Percentiles rank a stretch among this genome's conserved stretches.
These are phyloP conservation scores for Tamandua tetradactyla DNA, from an alignment of 2,797 vertebrate genomes.

Conservation along the genomic window DNA sequence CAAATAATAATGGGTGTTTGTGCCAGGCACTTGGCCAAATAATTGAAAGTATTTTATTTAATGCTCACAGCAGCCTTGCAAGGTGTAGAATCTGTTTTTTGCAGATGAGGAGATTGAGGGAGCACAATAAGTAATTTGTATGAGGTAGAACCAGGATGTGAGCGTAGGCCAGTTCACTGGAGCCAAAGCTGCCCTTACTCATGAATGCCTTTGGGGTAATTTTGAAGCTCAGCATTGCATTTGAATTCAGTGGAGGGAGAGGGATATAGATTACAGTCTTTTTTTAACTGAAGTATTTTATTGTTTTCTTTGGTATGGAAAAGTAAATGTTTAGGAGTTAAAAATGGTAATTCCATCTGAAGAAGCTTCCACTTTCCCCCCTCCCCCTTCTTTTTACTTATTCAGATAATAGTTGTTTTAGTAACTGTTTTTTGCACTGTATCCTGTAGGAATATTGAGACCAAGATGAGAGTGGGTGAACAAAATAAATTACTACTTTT, in stretches of 20 bases:
- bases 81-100: background rate
- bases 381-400: background rate
- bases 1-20: background rate
- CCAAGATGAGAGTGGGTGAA: background rate
- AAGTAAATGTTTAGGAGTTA: background rate
- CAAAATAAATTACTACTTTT: conserved; percentile 42
- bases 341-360: conserved; percentile 24
- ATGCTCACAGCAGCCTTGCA: background rate
- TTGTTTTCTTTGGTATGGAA: background rate
- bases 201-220: background rate
- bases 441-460: background rate
- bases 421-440: background rate
- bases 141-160: background rate
- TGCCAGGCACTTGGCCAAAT: background rate
- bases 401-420: background rate
- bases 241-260: background rate
- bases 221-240: background rate
- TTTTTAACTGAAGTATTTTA: background rate
- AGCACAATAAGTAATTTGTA: conserved; percentile 21
- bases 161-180: background rate
- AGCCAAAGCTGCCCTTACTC: background rate
- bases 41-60: conserved; percentile 44
- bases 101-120: background rate
- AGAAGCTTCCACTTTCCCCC: background rate
- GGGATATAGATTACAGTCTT: background rate